Conservation (phyloP, 2,888 invertebrate species). For the Dyspetes luteomarginatus region DNA sequence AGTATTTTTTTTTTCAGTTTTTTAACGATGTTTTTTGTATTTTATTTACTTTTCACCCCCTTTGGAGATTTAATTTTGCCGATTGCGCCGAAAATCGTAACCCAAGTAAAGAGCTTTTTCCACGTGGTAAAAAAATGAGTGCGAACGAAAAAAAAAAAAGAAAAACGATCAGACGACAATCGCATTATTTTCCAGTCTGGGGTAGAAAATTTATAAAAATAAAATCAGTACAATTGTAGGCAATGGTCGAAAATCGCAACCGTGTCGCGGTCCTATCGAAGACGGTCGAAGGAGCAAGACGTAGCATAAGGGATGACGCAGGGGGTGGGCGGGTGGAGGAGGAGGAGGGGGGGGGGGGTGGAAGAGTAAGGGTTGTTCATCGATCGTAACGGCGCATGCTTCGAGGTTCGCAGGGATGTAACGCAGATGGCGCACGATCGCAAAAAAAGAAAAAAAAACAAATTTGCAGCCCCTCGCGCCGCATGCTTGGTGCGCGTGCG, state of each 20-base stretch:
- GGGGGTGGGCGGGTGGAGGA: conserved; percentile 37
- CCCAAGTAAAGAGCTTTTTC: no score
- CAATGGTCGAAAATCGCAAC: conserved; percentile 31
- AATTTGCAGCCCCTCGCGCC: no score
- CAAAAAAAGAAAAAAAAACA: conserved; percentile 12
- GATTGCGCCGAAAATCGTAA: no score
- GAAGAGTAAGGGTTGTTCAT: conserved; percentile 64
- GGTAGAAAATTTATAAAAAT: conserved; percentile 10
- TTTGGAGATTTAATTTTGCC: no score
- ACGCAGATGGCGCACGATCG: conserved; percentile 70
- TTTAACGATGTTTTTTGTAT: no score
- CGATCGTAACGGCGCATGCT: conserved; percentile 71
- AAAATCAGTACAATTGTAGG: conserved; percentile 3
- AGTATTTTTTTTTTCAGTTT: no score
- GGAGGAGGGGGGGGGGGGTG: conserved; percentile 12
- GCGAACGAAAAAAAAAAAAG: no score
- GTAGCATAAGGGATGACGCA: not conserved
- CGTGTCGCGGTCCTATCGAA: not conserved
- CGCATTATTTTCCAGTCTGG: not conserved
- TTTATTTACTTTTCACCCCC: no score
- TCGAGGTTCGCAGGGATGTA: conserved; percentile 51
- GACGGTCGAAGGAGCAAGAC: conserved; percentile 30
- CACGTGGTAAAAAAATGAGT: no score
- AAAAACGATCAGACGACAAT: not conserved
- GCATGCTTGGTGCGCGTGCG: no score